Conservation (phyloP, 2,113 vertebrate species). For the Zosterops japonicus region DNA sequence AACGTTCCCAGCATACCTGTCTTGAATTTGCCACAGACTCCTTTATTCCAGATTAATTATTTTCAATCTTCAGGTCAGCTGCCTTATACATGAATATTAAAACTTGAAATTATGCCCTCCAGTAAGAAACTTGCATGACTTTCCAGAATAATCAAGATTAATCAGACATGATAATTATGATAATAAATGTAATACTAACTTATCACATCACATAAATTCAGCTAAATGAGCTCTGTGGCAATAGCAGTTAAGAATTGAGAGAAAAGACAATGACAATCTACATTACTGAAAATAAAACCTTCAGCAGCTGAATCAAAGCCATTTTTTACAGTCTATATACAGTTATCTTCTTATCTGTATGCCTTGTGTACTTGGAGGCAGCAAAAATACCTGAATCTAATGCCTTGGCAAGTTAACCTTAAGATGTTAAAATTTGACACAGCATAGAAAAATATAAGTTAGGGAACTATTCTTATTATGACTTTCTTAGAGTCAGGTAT, state of each 20-base stretch:
- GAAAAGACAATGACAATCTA: not conserved
- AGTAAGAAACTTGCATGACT: constrained; percentile 31
- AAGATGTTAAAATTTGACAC: not conserved
- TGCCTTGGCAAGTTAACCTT: not conserved
- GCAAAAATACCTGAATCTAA: not conserved
- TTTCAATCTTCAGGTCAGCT: not conserved
- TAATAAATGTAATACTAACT: constrained; percentile 47
- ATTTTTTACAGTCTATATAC: not conserved
- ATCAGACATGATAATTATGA: constrained; percentile 47
- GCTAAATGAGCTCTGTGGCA: constrained; percentile 24
- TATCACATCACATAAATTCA: constrained; percentile 39
- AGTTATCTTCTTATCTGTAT: not conserved
- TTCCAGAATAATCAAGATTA: constrained; percentile 51
- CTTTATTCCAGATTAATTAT: constrained; percentile 22
- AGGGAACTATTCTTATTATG: not conserved
- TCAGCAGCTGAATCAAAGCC: not conserved
- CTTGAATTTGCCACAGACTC: not conserved
- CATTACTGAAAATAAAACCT: constrained; percentile 30
- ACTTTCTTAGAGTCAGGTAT: not conserved
- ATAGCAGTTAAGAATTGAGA: not conserved
- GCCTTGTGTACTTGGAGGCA: not conserved
- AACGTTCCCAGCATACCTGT: not conserved
- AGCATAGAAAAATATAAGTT: not conserved
- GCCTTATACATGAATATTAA: constrained; percentile 28
- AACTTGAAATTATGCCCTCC: constrained; percentile 27